Percentiles rank a stretch among this genome's conserved stretches.
Conservation (phyloP, 2,113 vertebrate species). For the Sardina pilchardus region DNA sequence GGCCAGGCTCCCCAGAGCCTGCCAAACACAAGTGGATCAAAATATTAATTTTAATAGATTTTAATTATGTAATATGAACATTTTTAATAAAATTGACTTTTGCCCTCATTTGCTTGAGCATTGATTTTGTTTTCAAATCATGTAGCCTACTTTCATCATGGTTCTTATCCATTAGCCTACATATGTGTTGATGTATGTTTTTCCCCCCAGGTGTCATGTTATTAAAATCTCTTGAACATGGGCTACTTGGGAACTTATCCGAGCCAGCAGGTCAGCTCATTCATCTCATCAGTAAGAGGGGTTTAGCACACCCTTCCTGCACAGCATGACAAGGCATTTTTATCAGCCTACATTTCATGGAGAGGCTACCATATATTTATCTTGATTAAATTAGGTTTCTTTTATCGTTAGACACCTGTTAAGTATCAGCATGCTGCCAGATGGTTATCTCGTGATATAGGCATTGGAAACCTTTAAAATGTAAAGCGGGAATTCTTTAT, state of each 20-base stretch:
- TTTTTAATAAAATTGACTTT: constrained; percentile 81
- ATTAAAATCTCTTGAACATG: not conserved
- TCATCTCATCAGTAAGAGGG: not conserved
- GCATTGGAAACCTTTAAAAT: not conserved
- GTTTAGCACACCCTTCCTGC: not conserved
- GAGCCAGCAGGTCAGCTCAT: not conserved
- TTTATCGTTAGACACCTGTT: too few relatives aligned
- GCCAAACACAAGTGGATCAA: constrained; percentile 64
- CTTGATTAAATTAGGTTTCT: too few relatives aligned
- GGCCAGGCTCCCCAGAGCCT: constrained; percentile 59
- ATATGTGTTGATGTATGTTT: not conserved
- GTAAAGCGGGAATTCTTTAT: not conserved
- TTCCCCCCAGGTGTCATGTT: not conserved
- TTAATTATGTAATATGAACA: constrained; percentile 79
- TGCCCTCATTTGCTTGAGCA: constrained; percentile 54
- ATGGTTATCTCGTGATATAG: not conserved
- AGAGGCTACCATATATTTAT: too few relatives aligned
- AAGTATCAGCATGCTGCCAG: not conserved
- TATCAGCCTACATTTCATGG: too few relatives aligned
- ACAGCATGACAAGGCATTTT: not conserved
- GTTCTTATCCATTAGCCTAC: too few relatives aligned
- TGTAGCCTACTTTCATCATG: too few relatives aligned
- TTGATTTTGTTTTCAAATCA: not conserved
- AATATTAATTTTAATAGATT: constrained; percentile 79
- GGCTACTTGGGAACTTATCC: not conserved